Evolutionary conservation across 2,888 invertebrate genomes (phyloP).

Genomic region (Strigamia maritima): DNA sequence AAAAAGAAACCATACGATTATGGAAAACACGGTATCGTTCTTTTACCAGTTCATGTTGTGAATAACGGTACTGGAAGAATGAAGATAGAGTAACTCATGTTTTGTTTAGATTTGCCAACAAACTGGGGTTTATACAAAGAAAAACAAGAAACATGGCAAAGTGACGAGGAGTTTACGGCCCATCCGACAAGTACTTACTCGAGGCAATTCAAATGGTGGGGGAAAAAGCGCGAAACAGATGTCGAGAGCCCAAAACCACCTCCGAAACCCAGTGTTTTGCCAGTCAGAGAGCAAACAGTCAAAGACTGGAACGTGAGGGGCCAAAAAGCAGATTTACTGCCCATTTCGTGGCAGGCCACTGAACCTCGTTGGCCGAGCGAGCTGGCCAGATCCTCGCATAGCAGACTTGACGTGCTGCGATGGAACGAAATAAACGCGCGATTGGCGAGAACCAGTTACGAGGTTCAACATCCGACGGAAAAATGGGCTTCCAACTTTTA

Average conservation of each 20-base stretch:
- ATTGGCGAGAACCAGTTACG: background rate
- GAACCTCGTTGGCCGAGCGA: constrained; percentile 19
- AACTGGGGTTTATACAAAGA: constrained; percentile 29
- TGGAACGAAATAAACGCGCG: background rate
- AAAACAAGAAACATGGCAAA: constrained; percentile 25
- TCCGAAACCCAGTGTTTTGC: background rate
- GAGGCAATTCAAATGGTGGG: background rate
- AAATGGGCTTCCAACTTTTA: constrained; percentile 37
- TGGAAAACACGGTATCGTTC: background rate
- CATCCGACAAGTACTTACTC: background rate
- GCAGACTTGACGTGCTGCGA: background rate
- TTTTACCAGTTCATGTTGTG: too few relatives aligned
- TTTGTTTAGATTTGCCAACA: constrained; percentile 18
- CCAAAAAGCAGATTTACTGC: background rate
- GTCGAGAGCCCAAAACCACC: background rate
- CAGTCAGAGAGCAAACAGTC: background rate
- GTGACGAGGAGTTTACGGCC: background rate
- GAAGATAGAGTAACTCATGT: background rate
- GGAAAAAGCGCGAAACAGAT: background rate
- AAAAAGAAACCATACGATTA: background rate
- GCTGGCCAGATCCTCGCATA: background rate
- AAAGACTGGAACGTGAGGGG: constrained; percentile 36
- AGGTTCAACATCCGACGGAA: constrained; percentile 36
- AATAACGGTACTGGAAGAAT: too few relatives aligned
- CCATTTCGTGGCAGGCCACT: constrained; percentile 11